phyloP scores from a whole-genome alignment of 2,113 vertebrate species.

The Calyptomena viridis region DNA sequence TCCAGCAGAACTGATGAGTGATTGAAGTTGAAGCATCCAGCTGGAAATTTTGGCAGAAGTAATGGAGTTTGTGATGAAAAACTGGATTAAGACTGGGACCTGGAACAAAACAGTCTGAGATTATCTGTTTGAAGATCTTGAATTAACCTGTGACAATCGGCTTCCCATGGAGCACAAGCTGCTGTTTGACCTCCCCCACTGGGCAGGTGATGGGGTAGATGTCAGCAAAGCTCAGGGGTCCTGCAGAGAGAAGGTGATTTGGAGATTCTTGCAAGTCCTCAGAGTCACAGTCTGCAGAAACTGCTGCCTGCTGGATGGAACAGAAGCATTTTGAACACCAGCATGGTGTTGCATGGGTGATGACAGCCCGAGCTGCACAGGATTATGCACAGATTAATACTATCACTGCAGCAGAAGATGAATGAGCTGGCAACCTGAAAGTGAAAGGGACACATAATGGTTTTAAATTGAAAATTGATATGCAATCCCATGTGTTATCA shows the following conservation, averaged over 20 bases:
- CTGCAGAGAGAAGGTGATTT: not conserved
- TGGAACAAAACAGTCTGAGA: not conserved
- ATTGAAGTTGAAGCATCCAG: not conserved
- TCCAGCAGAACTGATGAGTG: not conserved
- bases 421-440: not conserved
- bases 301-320: not conserved
- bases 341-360: accelerated
- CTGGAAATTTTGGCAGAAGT: not conserved
- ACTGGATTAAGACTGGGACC: not conserved
- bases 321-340: not conserved
- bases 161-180: not conserved
- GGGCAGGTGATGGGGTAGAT: accelerated
- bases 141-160: not conserved
- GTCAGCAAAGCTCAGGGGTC: not conserved
- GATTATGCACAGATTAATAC: not conserved
- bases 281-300: not conserved
- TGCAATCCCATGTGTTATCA: not conserved
- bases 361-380: not conserved
- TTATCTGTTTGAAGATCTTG: not conserved
- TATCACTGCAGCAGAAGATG: not conserved
- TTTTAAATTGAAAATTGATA: not conserved
- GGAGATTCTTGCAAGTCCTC: not conserved
- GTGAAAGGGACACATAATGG: not conserved
- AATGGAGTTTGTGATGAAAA: not conserved
- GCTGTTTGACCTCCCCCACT: accelerated